Percentiles rank a stretch among this genome's conserved stretches.
phyloP scores from a whole-genome alignment of 2,113 vertebrate genomes.

The Turdus rufiventris region DNA sequence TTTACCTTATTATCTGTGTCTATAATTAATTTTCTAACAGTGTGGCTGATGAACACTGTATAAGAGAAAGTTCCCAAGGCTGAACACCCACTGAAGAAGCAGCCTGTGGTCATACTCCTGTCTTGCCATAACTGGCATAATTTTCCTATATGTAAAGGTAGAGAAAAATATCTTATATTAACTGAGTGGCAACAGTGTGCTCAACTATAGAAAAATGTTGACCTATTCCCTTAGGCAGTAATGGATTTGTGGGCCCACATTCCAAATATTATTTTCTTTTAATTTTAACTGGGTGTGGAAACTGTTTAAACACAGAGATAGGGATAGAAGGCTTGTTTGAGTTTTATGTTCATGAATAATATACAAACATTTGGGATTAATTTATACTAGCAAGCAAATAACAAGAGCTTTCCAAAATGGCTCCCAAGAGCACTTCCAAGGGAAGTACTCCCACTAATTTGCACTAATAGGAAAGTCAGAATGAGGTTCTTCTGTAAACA shows the following conservation, averaged over 20 bases:
- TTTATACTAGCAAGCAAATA: constrained; percentile 46
- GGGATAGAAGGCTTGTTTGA: background rate
- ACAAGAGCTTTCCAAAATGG: constrained; percentile 57
- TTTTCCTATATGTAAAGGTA: background rate
- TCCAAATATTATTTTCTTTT: background rate
- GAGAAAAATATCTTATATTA: background rate
- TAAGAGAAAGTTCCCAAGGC: background rate
- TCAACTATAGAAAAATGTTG: background rate
- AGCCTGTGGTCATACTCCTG: background rate
- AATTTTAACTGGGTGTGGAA: background rate
- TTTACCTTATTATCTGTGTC: background rate
- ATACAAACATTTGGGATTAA: constrained; percentile 48
- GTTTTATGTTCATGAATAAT: constrained; percentile 36
- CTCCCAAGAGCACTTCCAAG: constrained; percentile 38
- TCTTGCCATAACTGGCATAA: background rate
- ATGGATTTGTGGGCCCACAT: background rate
- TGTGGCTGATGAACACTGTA: background rate
- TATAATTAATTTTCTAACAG: background rate
- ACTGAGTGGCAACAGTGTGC: background rate
- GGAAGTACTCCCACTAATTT: constrained; percentile 48
- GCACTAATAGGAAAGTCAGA: constrained; percentile 46
- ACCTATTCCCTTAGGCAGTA: background rate
- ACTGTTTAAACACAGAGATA: background rate
- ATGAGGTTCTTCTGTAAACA: constrained; percentile 47
- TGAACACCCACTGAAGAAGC: background rate